Conservation (phyloP, 92 coral and sea anemone genomes). For the Zoanthus solanderi region DNA sequence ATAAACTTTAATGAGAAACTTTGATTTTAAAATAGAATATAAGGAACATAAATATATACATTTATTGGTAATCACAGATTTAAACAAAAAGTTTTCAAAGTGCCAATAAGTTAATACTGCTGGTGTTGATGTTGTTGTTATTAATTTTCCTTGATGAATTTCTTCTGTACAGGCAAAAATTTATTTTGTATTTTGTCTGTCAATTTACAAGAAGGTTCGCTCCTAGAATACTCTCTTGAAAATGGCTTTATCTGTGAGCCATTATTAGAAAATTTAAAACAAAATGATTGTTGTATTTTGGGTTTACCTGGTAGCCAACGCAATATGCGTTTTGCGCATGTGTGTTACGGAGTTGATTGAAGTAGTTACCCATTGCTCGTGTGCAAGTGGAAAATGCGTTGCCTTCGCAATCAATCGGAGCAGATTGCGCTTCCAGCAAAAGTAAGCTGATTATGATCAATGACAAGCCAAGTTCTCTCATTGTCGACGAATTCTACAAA, state of each 20-base stretch:
- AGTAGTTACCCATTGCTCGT: conserved; percentile 34
- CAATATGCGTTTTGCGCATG: conserved; percentile 16
- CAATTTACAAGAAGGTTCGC: no score
- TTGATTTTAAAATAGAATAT: no score
- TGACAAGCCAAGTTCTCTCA: conserved; percentile 10
- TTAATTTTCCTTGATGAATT: no score
- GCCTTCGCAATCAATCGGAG: conserved; percentile 22
- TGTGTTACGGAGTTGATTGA: not conserved
- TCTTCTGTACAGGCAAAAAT: no score
- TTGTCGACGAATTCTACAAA: conserved; percentile 15
- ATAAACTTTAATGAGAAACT: no score
- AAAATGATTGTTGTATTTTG: not conserved
- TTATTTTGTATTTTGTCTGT: no score
- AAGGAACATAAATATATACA: no score
- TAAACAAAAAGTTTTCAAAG: no score
- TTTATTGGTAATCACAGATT: no score
- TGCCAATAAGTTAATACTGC: not conserved
- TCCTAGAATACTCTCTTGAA: no score
- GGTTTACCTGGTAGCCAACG: conserved; percentile 31
- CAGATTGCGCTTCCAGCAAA: conserved; percentile 1
- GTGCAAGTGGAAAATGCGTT: conserved; percentile 25
- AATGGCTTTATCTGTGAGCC: not conserved
- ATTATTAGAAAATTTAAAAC: not conserved
- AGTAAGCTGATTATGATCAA: not conserved
- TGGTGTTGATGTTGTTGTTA: no score